Evolutionary conservation across 2,888 invertebrate species (phyloP), one percentile per base, ranked within the genome.

Genomic region (Plagodis dolabraria): DNA sequence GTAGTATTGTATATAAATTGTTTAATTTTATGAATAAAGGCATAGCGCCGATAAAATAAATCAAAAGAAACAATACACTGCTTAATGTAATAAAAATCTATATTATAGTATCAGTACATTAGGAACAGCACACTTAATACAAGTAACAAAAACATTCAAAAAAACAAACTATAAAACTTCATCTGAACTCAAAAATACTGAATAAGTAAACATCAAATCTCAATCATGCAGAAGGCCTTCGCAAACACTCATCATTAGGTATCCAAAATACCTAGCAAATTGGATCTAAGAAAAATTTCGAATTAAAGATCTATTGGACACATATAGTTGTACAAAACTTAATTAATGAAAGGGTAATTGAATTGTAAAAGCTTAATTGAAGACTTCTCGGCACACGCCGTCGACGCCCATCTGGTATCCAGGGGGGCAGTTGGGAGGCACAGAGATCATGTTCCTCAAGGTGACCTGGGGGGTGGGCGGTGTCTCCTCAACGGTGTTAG

Each of bases 401-500:
- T 84, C 81, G 0, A 75, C 57, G 1, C 79, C 80, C 77, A 82
- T 77, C 49, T 78, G 48, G 11, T 68, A 65, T 0, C 85, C 85
- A 7, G 70, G 57, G 0, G 85, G 85, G 50, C 85, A 85, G 70
- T 85, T 84, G 5, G 60, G 0, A 0, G 84, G 84, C 1, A 69
- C 79, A 4, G 67, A 66, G 48, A 91, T 86, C 75, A 87, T 78
- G 65, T 90, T 92, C 56, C 91, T 80, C 45, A 60, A 46, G 0
- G 65, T 33, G 5, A 81, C 11, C 6, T 53, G 12, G 0, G 73
- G 60, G 11, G 50, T 34, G 4, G 45, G 58, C 0, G 80, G 72
- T 0, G 72, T 5, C 10, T 77, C 75, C 38, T 86, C 86, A 0
- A 85, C 60, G 2, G 79, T 64, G 69, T 85, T 84, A 60, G 67